Base-by-base conservation (phyloP, 2,888 invertebrate genomes). In the Agelastica alni region DNA sequence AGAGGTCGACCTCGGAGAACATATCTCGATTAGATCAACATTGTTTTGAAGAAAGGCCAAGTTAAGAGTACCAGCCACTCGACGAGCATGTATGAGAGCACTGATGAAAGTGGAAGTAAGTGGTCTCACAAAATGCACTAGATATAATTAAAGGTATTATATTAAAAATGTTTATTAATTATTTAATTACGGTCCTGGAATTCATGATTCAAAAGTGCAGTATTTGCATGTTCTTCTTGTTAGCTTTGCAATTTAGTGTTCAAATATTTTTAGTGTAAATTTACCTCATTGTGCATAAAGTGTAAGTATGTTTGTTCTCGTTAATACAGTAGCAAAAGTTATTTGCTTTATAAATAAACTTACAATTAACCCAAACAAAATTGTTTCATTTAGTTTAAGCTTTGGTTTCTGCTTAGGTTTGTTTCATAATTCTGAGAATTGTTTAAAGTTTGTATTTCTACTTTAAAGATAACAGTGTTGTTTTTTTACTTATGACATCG, bases 221-320 rank as follows among this genome's bases (percentile, higher is more conserved):
- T 32, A 10, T 12, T 39, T 6, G 41, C 41, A 41, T 18, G 41
- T 41, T 18, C 20, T 41, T 41, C 17, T 41, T 41, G 41, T 41
- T 41, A 17, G 41, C 18, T 12, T 5, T 16, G 41, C 41, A 41
- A 41, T 17, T 41, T 41, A 18, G 7, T 20, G 41, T 41, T 41
- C 41, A 41, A 41, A 41, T 41, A 41, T 41, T 41, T 41, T 41
- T 41, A 41, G 17, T 41, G 41, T 41, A 41, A 41, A 41, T 41
- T 17, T n/a, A n/a, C 41, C 18, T 17, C 18, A 41, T 17, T 41
- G 41, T 41, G 14, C 41, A 17, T 41, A 12, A 41, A 41, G 41
- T 20, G 41, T 41, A 41, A 18, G 17, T 41, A 17, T 41, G 17
- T 41, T 41, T 41, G 17, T 18, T 7, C n/a, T 13, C 12, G 41